phyloP scores from a whole-genome alignment of 2,797 vertebrate species.

The Alfaro cultratus region DNA sequence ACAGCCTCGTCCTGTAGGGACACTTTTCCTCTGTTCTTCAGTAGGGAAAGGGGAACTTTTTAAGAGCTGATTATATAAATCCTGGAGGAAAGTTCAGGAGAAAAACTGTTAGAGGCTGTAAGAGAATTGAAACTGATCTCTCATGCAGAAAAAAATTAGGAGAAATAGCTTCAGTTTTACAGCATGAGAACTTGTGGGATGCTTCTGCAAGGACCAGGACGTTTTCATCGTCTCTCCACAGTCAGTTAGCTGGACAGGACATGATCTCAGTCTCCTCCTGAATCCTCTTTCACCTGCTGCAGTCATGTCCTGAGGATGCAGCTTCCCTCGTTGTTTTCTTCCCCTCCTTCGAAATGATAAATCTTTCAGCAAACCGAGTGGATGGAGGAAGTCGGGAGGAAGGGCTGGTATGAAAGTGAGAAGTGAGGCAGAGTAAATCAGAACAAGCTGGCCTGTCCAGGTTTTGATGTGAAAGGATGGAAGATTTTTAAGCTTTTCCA shows the following conservation, averaged over 20 bases:
- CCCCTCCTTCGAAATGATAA: conserved; percentile 7
- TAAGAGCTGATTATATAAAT: background rate
- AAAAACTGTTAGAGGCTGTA: background rate
- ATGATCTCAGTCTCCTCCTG: too few relatives aligned
- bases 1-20: background rate
- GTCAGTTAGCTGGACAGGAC: background rate
- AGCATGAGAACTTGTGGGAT: background rate
- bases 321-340: background rate
- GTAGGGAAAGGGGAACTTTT: background rate
- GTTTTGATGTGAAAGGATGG: conserved; percentile 54
- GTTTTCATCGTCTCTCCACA: background rate
- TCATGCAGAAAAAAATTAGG: background rate
- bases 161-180: background rate
- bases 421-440: conserved; percentile 22
- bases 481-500: conserved; percentile 48
- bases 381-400: conserved; percentile 27
- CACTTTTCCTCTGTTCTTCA: too few relatives aligned
- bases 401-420: conserved; percentile 45
- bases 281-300: background rate
- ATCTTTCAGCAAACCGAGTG: conserved; percentile 5
- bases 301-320: background rate
- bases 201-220: background rate
- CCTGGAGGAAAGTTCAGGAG: background rate
- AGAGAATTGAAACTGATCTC: background rate
- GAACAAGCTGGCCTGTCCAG: conserved; percentile 22